Percentiles rank a stretch among this genome's conserved stretches.
phyloP scores from a whole-genome alignment of 2,797 vertebrate species.

The Diplodus puntazzo region DNA sequence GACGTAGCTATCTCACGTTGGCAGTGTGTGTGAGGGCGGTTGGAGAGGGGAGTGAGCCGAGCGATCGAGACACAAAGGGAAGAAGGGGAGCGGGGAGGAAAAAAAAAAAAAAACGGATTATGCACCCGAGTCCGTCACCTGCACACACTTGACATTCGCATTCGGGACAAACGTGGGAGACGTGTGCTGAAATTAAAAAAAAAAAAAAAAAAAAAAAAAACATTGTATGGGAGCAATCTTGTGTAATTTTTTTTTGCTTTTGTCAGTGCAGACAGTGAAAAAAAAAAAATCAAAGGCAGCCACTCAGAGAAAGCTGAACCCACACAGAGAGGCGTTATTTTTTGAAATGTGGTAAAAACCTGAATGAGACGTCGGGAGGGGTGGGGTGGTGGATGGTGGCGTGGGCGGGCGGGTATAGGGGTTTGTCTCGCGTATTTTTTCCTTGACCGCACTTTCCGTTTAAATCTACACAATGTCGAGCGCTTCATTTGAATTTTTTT shows the following conservation, averaged over 20 bases:
- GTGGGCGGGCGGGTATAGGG: no score
- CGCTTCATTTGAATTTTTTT: conserved; percentile 44
- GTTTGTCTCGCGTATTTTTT: conserved; percentile 14
- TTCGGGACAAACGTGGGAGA: conserved; percentile 32
- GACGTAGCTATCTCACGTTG: conserved; percentile 71
- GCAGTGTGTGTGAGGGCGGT: conserved; percentile 69
- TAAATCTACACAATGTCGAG: conserved; percentile 41
- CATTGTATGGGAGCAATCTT: conserved; percentile 56
- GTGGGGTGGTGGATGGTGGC: neutral
- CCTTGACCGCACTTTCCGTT: conserved; percentile 41
- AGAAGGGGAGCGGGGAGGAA: conserved; percentile 24
- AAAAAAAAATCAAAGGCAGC: conserved; percentile 49
- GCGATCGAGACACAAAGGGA: conserved; percentile 73
- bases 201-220: conserved; percentile 48
- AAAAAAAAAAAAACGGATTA: conserved; percentile 39
- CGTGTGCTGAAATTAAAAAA: conserved; percentile 47
- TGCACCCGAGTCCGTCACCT: conserved; percentile 57
- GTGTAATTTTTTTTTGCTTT: conserved; percentile 64
- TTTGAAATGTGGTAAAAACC: conserved; percentile 56
- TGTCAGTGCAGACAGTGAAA: conserved; percentile 35
- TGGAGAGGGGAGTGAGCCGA: conserved; percentile 24
- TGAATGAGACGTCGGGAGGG: conserved; percentile 48
- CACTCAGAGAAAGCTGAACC: conserved; percentile 55
- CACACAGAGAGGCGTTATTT: conserved; percentile 47
- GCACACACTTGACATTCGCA: conserved; percentile 60